A percentile compares a stretch with the other conserved stretches of the same genome.
These are phyloP conservation scores for Cardiocondyla obscurior DNA, from an alignment of 1,140 invertebrate genomes.

Conservation along the genomic window DNA sequence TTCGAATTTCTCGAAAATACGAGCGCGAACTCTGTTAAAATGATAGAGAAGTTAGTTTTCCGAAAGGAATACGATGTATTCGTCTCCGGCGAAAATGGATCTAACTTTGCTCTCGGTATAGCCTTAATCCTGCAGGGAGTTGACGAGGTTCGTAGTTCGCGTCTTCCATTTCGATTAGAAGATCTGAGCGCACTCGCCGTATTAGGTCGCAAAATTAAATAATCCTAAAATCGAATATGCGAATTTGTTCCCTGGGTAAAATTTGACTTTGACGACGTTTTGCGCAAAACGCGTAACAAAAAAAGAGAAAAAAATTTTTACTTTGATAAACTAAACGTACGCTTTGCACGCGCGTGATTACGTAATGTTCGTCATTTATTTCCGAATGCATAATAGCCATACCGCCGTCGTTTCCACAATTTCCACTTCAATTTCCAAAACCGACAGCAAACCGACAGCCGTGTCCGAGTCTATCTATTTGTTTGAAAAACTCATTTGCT, in stretches of 20 bases:
- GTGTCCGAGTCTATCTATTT: background rate
- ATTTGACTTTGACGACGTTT: background rate
- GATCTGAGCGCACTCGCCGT: constrained; percentile 15
- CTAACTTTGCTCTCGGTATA: constrained; percentile 57
- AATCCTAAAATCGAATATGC: constrained; percentile 25
- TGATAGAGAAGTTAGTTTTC: constrained; percentile 45
- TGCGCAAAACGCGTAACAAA: background rate
- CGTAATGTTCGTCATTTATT: constrained; percentile 14
- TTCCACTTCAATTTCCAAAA: constrained; percentile 46
- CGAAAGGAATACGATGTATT: constrained; percentile 56
- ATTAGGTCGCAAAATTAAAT: constrained; percentile 17
- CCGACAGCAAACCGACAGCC: background rate
- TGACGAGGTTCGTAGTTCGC: constrained; percentile 57
- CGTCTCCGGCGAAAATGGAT: constrained; percentile 56
- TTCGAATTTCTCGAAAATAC: constrained; percentile 46
- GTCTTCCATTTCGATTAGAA: constrained; percentile 62
- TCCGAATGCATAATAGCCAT: constrained; percentile 16
- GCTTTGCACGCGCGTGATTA: background rate
- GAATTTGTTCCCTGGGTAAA: background rate
- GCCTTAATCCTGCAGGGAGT: constrained; percentile 61
- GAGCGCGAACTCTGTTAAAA: constrained; percentile 18
- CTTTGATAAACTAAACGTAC: background rate
- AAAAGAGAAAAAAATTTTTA: background rate
- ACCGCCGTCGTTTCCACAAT: background rate
- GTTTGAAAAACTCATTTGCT: constrained; percentile 38